These are phyloP conservation scores for Hirundichthys speculiger DNA, from an alignment of 2,113 vertebrate genomes.

Conservation along the genomic window DNA sequence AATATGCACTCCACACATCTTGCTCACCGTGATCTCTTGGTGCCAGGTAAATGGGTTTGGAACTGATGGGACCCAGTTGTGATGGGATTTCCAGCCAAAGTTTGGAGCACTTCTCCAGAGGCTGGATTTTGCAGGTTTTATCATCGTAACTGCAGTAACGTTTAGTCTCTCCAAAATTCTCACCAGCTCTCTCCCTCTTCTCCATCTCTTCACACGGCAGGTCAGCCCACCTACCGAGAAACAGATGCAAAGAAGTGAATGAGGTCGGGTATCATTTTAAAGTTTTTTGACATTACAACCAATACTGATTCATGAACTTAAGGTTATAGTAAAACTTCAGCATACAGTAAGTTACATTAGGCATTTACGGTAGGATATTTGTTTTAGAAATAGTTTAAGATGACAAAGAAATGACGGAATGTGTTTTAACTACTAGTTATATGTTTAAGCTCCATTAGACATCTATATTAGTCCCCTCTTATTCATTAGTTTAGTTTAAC, in stretches of 20 bases:
- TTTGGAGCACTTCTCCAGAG: slow-evolving; percentile 83
- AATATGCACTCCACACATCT: background rate
- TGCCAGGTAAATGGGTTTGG: slow-evolving; percentile 84
- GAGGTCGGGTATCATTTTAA: background rate
- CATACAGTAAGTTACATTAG: too few relatives aligned
- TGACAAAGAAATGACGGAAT: too few relatives aligned
- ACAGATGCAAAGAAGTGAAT: background rate
- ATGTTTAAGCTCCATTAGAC: too few relatives aligned
- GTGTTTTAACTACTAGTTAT: too few relatives aligned
- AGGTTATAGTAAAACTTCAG: too few relatives aligned
- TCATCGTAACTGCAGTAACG: slow-evolving; percentile 40
- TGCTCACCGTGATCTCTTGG: slow-evolving; percentile 89
- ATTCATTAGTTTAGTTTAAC: too few relatives aligned
- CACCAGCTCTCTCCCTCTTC: slow-evolving; percentile 63
- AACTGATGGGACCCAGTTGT: slow-evolving; percentile 80
- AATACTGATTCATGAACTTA: too few relatives aligned
- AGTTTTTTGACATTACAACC: background rate
- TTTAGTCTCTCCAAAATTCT: slow-evolving; percentile 71
- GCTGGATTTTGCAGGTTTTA: too few relatives aligned
- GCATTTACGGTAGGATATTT: too few relatives aligned
- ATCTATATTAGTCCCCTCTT: too few relatives aligned
- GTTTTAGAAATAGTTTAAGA: too few relatives aligned
- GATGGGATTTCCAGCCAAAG: slow-evolving; percentile 90
- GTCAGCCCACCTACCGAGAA: slow-evolving; percentile 54
- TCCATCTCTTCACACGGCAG: slow-evolving; percentile 83